phyloP scores from a whole-genome alignment of 30 jellyfish, hydroid and myxozoan species.

The Mastigias papua region DNA sequence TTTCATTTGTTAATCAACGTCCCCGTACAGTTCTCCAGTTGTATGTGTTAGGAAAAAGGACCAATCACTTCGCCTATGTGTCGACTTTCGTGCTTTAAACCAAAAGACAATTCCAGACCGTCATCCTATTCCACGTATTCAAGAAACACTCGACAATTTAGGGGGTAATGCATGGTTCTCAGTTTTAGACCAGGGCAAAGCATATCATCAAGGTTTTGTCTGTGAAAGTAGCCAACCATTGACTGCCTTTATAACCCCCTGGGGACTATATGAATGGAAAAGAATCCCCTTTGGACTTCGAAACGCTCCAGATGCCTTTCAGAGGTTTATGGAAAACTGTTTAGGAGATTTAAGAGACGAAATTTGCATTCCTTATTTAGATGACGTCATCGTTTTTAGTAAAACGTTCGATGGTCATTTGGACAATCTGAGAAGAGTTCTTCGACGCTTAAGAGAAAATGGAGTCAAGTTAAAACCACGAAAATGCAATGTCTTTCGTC shows the following conservation, averaged over 20 bases:
- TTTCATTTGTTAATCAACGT: constrained; percentile 2
- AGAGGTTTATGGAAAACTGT: constrained; percentile 35
- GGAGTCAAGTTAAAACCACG: constrained; percentile 32
- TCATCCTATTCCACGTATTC: constrained; percentile 61
- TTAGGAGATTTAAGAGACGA: constrained; percentile 14
- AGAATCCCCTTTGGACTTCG: constrained; percentile 57
- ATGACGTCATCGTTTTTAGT: constrained; percentile 31
- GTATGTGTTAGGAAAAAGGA: constrained; percentile 55
- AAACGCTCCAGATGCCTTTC: constrained; percentile 50
- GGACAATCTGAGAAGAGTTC: constrained; percentile 39
- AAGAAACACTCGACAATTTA: constrained; percentile 37
- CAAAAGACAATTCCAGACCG: constrained; percentile 61
- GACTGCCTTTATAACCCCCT: constrained; percentile 75
- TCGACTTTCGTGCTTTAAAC: constrained; percentile 51
- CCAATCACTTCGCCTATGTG: constrained; percentile 53
- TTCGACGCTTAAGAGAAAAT: background rate
- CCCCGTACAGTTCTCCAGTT: constrained; percentile 21
- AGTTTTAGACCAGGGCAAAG: constrained; percentile 60
- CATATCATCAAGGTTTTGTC: constrained; percentile 73
- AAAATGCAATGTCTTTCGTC: constrained; percentile 37
- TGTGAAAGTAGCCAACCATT: constrained; percentile 33
- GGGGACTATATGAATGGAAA: constrained; percentile 74
- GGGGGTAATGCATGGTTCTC: constrained; percentile 75
- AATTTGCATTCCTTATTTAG: constrained; percentile 38
- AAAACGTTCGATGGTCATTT: constrained; percentile 9